Evolutionary conservation across 2,888 invertebrate species (phyloP), one percentile per base, ranked within the genome.

Genomic region (Stenichneumon culpator): DNA sequence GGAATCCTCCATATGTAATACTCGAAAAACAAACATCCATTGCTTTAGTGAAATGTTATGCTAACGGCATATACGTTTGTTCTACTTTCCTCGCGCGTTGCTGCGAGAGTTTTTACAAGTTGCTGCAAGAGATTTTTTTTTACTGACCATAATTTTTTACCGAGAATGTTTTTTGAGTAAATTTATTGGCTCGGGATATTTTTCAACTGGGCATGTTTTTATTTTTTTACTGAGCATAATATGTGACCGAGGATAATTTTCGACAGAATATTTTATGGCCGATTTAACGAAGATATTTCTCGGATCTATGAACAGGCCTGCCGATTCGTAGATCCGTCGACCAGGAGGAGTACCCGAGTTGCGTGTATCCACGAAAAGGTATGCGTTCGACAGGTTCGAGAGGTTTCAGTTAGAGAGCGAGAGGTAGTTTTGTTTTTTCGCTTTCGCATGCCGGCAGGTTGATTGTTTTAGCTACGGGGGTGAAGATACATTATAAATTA

Each of bases 381-480:
- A 82, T 36, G 79, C 50, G 79, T 72, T 85, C 67, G 84, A 82
- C 79, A 75, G 82, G 67, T 82, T 60, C 57, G 70, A 79, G 70
- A 79, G 88, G 88, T 88, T 88, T 47, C 44, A 47, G 44, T 47
- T 47, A 16, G 44, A 47, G 44, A 47, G 44, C 44, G 44, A 47
- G 44, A 47, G 44, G 16, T 47, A 14, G 44, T 47, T 47, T 47
- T 47, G 14, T 47, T 16, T 47, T 75, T 79, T 82, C 67, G 79
- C 79, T 32, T 69, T 75, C 79, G 85, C 73, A 73, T 69, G 72
- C 57, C 68, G 54, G 79, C 70, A 74, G 74, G 79, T 86, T 89
- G 89, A 92, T 92, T 91, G 91, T 92, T 92, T 91, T 89, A 92
- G 90, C 91, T 89, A 90, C 89, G 83, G 89, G 91, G 91, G 92